These are phyloP conservation scores for Athalia rosae DNA, from an alignment of 2,888 invertebrate species.

Conservation along the genomic window DNA sequence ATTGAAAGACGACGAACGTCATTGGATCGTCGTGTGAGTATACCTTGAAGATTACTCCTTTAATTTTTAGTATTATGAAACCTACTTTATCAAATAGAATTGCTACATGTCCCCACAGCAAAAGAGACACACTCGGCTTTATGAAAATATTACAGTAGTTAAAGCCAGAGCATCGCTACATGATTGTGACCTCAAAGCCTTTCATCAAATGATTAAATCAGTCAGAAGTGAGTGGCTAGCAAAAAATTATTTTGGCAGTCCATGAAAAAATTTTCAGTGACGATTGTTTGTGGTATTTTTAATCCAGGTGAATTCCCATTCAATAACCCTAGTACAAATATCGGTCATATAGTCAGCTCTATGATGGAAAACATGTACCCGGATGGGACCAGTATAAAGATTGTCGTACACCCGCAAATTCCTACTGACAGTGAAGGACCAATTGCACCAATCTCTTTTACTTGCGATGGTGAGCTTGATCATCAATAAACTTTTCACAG, in stretches of 20 bases:
- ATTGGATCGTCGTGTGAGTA: slow-evolving; percentile 69
- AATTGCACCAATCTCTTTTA: slow-evolving; percentile 87
- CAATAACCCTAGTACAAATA: slow-evolving; percentile 86
- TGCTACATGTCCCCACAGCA: slow-evolving; percentile 62
- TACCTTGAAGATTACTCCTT: slow-evolving; percentile 34
- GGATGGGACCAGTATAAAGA: slow-evolving; percentile 90
- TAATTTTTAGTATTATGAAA: slow-evolving; percentile 13
- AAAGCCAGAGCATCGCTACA: slow-evolving; percentile 80
- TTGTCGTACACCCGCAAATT: slow-evolving; percentile 84
- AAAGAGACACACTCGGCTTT: slow-evolving; percentile 79
- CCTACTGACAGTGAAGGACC: slow-evolving; percentile 75
- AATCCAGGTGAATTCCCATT: slow-evolving; percentile 82
- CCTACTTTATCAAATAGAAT: slow-evolving; percentile 19
- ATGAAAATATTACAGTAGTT: slow-evolving; percentile 81
- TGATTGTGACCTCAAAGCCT: slow-evolving; percentile 87
- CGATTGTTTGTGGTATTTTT: slow-evolving; percentile 46
- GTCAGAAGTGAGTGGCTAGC: slow-evolving; percentile 80
- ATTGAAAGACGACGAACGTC: slow-evolving; percentile 74
- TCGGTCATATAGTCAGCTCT: slow-evolving; percentile 92
- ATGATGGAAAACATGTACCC: slow-evolving; percentile 88
- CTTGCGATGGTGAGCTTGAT: slow-evolving; percentile 88
- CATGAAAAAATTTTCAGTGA: slow-evolving; percentile 34
- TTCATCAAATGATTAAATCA: slow-evolving; percentile 88
- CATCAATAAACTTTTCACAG: slow-evolving; percentile 32
- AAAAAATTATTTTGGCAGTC: too few species aligned